A percentile compares a stretch with the other conserved stretches of the same genome.
Evolutionary conservation across 2,888 invertebrate genomes (phyloP).

Genomic region (Hipparchia sbordonii): DNA sequence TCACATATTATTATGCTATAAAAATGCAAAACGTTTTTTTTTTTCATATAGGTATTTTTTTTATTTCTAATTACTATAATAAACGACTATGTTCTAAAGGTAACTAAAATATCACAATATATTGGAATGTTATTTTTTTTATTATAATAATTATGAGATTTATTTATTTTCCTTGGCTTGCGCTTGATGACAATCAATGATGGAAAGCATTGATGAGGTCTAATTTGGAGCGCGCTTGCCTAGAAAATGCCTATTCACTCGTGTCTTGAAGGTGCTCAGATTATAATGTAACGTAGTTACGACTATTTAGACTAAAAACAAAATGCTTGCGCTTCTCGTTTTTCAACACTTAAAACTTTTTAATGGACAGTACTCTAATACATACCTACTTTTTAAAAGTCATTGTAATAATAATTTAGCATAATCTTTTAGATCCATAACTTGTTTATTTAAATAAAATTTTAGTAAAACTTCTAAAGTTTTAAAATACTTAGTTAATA

Average conservation of each 20-base stretch:
- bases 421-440: background rate
- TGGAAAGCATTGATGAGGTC: no score
- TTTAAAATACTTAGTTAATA: no score
- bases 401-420: background rate
- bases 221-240: no score
- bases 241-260: no score
- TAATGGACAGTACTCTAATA: background rate
- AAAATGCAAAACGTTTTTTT: background rate
- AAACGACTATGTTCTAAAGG: slow-evolving; percentile 7
- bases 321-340: background rate
- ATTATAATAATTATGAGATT: no score
- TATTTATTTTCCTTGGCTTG: no score
- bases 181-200: no score
- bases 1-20: background rate
- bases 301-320: background rate
- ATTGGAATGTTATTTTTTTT: slow-evolving; percentile 23
- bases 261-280: no score
- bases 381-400: background rate
- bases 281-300: background rate
- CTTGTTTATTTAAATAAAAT: background rate
- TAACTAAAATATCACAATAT: slow-evolving; percentile 30
- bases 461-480: background rate
- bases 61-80: background rate
- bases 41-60: background rate
- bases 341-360: background rate